Conservation (phyloP, 2,888 invertebrate species). For the Subacronicta megacephala region DNA sequence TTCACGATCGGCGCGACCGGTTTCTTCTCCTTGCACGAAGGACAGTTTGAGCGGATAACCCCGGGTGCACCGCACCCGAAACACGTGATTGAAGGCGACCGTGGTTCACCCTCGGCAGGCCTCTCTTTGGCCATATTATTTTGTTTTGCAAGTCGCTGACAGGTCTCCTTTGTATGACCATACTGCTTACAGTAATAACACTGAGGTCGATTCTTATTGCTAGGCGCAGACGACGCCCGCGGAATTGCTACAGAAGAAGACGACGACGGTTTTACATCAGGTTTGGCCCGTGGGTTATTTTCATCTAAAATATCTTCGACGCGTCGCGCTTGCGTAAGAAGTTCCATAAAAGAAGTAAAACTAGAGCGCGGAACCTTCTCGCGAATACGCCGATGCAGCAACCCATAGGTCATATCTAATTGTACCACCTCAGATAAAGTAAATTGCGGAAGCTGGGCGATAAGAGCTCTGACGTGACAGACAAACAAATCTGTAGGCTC, state of each 20-base stretch:
- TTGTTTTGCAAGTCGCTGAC: conserved; percentile 9
- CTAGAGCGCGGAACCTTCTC: conserved; percentile 25
- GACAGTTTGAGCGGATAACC: conserved; percentile 21
- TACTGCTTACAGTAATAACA: conserved; percentile 21
- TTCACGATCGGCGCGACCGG: not conserved
- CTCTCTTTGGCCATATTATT: not conserved
- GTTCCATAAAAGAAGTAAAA: conserved; percentile 19
- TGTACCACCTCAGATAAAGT: too few relatives aligned
- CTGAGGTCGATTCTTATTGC: too few relatives aligned
- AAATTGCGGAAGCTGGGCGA: too few relatives aligned
- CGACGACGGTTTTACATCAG: too few relatives aligned
- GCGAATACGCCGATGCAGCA: conserved; percentile 37
- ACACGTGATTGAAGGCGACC: not conserved
- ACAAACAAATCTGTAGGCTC: conserved; percentile 17
- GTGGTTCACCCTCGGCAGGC: conserved; percentile 1
- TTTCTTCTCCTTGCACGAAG: conserved; percentile 14
- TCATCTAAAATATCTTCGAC: conserved; percentile 33
- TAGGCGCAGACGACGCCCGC: too few relatives aligned
- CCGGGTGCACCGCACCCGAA: conserved; percentile 23
- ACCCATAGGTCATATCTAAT: conserved; percentile 43
- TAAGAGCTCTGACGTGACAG: conserved; percentile 11
- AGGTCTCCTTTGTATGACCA: conserved; percentile 23
- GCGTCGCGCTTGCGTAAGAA: conserved; percentile 25
- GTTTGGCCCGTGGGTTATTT: conserved; percentile 3
- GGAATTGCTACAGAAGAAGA: too few relatives aligned